Conservation (phyloP, 2,113 vertebrate genomes). For the Etheostoma cragini region DNA sequence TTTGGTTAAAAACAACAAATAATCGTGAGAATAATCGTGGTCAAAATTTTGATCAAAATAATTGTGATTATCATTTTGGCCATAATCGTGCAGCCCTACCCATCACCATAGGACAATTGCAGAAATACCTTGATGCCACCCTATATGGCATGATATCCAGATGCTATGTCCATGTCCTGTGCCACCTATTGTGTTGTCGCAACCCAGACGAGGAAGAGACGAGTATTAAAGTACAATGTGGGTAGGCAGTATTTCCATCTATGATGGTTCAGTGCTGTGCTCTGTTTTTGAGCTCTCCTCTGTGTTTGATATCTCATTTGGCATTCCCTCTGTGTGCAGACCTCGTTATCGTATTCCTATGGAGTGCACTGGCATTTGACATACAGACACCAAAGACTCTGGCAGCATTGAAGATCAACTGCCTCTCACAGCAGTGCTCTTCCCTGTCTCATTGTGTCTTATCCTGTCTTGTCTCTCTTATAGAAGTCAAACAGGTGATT, state of each 20-base stretch:
- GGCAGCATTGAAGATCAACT: slow-evolving; percentile 68
- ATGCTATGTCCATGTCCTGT: slow-evolving; percentile 20
- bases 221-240: slow-evolving; percentile 32
- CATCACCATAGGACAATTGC: slow-evolving; percentile 7
- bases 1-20: no score
- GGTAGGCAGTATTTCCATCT: slow-evolving; percentile 40
- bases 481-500: slow-evolving; percentile 54
- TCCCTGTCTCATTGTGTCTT: slow-evolving; percentile 33
- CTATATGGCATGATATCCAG: background rate
- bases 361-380: slow-evolving; percentile 73
- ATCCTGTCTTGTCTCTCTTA: slow-evolving; percentile 25
- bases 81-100: no score
- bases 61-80: no score
- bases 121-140: background rate
- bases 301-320: slow-evolving; percentile 72
- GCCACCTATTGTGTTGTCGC: slow-evolving; percentile 2
- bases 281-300: slow-evolving; percentile 54
- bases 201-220: slow-evolving; percentile 7
- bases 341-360: slow-evolving; percentile 77
- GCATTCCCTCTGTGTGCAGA: slow-evolving; percentile 70
- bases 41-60: no score
- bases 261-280: slow-evolving; percentile 52
- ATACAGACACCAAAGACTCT: slow-evolving; percentile 70
- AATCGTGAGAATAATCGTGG: no score
- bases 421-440: slow-evolving; percentile 47